Evolutionary conservation across 2,888 invertebrate species (phyloP).

Genomic region (Meta bourneti): DNA sequence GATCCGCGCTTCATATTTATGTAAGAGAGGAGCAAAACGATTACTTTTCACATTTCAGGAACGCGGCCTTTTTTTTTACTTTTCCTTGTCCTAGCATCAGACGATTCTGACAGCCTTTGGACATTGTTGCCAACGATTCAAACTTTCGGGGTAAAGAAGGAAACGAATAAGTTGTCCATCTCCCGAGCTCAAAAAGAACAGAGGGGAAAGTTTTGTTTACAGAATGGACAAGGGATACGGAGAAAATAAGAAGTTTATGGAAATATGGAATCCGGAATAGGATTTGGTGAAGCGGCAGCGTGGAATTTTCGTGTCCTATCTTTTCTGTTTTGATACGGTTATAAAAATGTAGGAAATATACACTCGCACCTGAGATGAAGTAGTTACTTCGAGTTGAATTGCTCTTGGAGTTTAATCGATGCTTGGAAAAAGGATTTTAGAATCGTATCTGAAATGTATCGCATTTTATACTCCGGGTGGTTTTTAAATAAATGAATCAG

Average conservation of each 20-base stretch:
- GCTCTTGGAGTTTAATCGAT: too few species aligned
- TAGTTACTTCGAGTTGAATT: too few species aligned
- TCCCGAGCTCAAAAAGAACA: neutral
- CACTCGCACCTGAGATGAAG: neutral
- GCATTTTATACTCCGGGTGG: too few species aligned
- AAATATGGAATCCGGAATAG: neutral
- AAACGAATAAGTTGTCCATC: neutral
- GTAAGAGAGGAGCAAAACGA: constrained; percentile 14
- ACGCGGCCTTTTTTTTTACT: neutral
- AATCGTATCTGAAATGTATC: too few species aligned
- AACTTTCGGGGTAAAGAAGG: neutral
- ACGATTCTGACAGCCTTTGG: constrained; percentile 8
- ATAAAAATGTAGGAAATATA: neutral
- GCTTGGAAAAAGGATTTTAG: too few species aligned
- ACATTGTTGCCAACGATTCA: constrained; percentile 24
- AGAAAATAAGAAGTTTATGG: neutral
- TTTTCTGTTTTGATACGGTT: neutral
- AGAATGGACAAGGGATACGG: neutral
- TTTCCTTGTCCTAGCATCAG: neutral
- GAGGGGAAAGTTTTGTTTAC: neutral
- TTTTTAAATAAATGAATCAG: too few species aligned
- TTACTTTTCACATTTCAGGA: constrained; percentile 50
- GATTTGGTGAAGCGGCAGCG: neutral
- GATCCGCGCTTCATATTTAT: constrained; percentile 12
- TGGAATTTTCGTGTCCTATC: neutral